These are phyloP conservation scores for Agrochola lychnidis DNA, from an alignment of 2,888 invertebrate species.

Conservation along the genomic window DNA sequence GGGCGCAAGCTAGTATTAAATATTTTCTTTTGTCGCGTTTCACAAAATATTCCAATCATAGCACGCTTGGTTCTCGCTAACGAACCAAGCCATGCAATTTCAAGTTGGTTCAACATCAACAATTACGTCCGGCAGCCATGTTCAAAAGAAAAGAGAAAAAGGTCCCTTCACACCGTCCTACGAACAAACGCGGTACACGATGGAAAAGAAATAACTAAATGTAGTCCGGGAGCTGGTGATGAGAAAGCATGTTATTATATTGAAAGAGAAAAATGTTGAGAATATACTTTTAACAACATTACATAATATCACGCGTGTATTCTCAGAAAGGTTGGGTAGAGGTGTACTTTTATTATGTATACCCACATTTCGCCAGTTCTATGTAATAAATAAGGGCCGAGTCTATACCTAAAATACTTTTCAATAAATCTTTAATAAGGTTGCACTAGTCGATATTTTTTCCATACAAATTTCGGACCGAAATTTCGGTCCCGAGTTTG, in stretches of 20 bases:
- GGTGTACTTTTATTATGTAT: background rate
- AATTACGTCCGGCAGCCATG: constrained; percentile 27
- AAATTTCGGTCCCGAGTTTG: no score
- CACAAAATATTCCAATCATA: constrained; percentile 16
- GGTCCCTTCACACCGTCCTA: background rate
- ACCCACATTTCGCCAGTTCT: no score
- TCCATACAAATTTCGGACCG: no score
- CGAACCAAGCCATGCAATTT: constrained; percentile 22
- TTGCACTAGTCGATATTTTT: no score
- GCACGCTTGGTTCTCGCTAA: constrained; percentile 2
- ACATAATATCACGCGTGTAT: background rate
- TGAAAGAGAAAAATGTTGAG: background rate
- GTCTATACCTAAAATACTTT: background rate
- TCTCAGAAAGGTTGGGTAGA: no score
- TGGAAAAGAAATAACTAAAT: constrained; percentile 20
- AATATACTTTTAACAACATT: background rate
- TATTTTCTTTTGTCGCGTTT: background rate
- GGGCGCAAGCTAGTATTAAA: no score
- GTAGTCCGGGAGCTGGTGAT: background rate
- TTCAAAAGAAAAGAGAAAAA: constrained; percentile 17
- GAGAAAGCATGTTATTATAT: background rate
- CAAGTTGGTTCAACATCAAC: constrained; percentile 11
- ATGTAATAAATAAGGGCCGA: background rate
- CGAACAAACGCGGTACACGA: constrained; percentile 29
- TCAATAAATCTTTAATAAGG: no score